These are phyloP conservation scores for Sebastes taczanowskii DNA, from an alignment of 2,797 vertebrate genomes.

Conservation along the genomic window DNA sequence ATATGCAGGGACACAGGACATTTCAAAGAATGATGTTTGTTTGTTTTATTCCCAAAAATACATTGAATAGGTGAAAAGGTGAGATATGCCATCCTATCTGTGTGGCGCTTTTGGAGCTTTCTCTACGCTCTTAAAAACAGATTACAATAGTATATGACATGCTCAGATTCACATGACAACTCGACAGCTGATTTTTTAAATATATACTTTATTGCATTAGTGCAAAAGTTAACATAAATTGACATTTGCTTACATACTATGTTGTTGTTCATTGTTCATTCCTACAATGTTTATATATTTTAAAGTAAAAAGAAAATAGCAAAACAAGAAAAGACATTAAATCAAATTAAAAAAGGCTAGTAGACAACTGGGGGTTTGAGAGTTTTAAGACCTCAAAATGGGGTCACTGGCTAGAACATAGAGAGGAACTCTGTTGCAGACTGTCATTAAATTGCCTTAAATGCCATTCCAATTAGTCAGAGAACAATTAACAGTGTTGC, in stretches of 20 bases:
- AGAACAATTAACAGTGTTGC: conserved; percentile 48
- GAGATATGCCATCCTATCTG: neutral
- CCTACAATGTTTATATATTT: too few species aligned
- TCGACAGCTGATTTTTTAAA: neutral
- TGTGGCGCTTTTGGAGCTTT: neutral
- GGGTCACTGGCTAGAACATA: conserved; percentile 6
- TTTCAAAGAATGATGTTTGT: neutral
- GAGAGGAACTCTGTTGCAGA: neutral
- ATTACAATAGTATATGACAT: neutral
- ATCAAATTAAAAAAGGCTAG: too few species aligned
- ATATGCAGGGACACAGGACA: neutral
- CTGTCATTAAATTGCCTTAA: conserved; percentile 35
- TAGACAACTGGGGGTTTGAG: neutral
- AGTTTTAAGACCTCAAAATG: neutral
- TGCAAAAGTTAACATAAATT: too few species aligned
- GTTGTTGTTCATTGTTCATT: too few species aligned
- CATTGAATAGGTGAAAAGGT: neutral
- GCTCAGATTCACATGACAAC: neutral
- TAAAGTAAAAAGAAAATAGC: too few species aligned
- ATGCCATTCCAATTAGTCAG: conserved; percentile 30
- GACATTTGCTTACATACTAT: too few species aligned
- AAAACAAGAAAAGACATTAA: too few species aligned
- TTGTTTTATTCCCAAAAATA: neutral
- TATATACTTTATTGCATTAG: too few species aligned
- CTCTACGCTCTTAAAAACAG: neutral